These are phyloP conservation scores for Psilopogon haemacephalus DNA, from an alignment of 2,113 vertebrate species.

Conservation along the genomic window DNA sequence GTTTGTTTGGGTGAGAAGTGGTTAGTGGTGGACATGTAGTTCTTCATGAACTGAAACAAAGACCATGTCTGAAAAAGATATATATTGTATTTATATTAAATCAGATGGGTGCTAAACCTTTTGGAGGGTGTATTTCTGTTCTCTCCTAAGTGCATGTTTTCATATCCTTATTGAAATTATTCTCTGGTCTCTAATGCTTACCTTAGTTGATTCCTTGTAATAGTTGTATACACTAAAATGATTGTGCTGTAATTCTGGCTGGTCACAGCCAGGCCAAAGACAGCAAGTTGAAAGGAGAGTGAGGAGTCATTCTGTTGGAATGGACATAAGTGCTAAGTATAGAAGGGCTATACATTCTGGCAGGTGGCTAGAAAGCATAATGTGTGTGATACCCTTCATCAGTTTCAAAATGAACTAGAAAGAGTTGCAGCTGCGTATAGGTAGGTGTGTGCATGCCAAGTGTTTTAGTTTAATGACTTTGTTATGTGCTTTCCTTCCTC, in stretches of 20 bases:
- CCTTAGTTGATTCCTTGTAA: background rate
- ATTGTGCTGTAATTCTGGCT: background rate
- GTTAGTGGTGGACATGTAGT: background rate
- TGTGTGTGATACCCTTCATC: background rate
- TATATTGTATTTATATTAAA: background rate
- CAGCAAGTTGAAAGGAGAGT: background rate
- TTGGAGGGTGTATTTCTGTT: background rate
- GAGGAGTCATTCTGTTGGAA: background rate
- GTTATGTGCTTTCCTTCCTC: background rate
- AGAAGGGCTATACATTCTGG: background rate
- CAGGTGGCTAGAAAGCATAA: background rate
- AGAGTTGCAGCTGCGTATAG: rapidly evolving
- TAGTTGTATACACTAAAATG: background rate
- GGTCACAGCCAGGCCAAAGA: background rate
- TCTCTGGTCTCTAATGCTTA: background rate
- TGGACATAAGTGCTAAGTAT: slow-evolving; percentile 1
- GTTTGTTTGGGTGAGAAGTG: background rate
- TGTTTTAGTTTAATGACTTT: background rate
- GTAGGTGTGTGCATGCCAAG: background rate
- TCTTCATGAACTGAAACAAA: background rate
- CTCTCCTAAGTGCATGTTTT: background rate
- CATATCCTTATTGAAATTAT: background rate
- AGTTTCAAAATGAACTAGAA: background rate
- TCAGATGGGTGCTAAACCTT: background rate
- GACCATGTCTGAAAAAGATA: background rate